These are phyloP conservation scores for Promerops cafer DNA, from an alignment of 2,113 vertebrate species.

Conservation along the genomic window DNA sequence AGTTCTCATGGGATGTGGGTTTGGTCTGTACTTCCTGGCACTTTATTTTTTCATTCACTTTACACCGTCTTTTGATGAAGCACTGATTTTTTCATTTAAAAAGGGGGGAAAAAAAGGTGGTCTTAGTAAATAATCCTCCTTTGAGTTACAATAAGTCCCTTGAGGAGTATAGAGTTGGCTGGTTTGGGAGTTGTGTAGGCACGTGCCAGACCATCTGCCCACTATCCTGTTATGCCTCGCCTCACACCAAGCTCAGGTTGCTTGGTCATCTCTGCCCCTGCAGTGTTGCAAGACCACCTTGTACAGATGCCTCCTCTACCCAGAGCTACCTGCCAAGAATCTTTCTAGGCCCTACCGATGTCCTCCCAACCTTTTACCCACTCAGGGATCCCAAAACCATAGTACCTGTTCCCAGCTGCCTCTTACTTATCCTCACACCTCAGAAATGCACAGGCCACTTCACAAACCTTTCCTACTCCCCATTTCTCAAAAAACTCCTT, in stretches of 20 bases:
- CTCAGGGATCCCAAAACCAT: neutral
- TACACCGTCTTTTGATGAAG: neutral
- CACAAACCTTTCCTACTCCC: neutral
- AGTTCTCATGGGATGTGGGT: conserved; percentile 19
- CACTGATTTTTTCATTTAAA: neutral
- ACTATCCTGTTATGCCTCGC: neutral
- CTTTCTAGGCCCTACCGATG: neutral
- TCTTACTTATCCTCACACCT: neutral
- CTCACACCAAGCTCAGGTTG: neutral
- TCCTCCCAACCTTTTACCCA: neutral
- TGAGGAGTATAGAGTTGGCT: neutral
- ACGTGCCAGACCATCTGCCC: neutral
- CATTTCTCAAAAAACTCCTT: neutral
- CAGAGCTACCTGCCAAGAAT: neutral
- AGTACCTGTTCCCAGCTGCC: neutral
- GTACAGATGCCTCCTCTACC: neutral
- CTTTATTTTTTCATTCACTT: neutral
- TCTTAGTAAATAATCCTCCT: neutral
- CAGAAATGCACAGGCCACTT: neutral
- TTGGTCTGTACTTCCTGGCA: conserved; percentile 5
- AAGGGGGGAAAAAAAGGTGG: neutral
- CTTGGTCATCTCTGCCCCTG: neutral
- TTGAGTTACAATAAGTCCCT: neutral
- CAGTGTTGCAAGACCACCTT: neutral
- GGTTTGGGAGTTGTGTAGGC: neutral